Percentiles rank a stretch among this genome's conserved stretches.
Evolutionary conservation across 2,797 vertebrate genomes (phyloP).

Genomic region (Anguilla megastoma): DNA sequence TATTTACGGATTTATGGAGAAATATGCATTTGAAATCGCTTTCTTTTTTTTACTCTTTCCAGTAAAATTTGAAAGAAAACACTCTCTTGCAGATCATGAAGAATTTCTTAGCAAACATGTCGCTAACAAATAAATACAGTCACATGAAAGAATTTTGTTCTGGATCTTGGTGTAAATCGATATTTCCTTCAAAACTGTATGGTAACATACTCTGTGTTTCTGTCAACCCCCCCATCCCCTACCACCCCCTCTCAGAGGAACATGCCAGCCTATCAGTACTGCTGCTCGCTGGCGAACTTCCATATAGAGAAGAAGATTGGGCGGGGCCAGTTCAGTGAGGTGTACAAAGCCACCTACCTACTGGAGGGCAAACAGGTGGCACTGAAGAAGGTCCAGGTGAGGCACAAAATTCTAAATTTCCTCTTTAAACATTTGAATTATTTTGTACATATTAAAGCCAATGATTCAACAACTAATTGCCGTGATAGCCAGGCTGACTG

Average conservation of each 20-base stretch:
- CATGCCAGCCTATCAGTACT: slow-evolving; percentile 70
- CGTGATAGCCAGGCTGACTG: too few relatives aligned
- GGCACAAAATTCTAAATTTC: slow-evolving; percentile 24
- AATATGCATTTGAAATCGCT: not conserved
- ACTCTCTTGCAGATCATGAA: not conserved
- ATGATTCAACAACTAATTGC: too few relatives aligned
- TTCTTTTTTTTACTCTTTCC: not conserved
- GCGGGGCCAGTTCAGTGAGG: slow-evolving; percentile 91
- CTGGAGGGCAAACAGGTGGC: slow-evolving; percentile 87
- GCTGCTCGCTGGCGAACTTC: slow-evolving; percentile 83
- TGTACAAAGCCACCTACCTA: slow-evolving; percentile 88
- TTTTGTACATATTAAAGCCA: not conserved
- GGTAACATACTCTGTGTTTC: not conserved
- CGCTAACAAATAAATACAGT: not conserved
- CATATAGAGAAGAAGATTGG: slow-evolving; percentile 93
- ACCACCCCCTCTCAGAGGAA: slow-evolving; percentile 63
- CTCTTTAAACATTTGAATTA: not conserved
- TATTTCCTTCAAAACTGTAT: slow-evolving; percentile 6
- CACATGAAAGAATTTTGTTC: not conserved
- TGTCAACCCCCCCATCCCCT: not conserved
- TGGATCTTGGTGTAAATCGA: not conserved
- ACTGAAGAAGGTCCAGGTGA: slow-evolving; percentile 92
- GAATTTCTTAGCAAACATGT: not conserved
- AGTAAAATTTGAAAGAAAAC: not conserved
- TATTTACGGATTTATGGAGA: not conserved